Evolutionary conservation across 2,113 vertebrate species (phyloP), one percentile per base, ranked within the genome.

Genomic region (Nansenia antarctica): DNA sequence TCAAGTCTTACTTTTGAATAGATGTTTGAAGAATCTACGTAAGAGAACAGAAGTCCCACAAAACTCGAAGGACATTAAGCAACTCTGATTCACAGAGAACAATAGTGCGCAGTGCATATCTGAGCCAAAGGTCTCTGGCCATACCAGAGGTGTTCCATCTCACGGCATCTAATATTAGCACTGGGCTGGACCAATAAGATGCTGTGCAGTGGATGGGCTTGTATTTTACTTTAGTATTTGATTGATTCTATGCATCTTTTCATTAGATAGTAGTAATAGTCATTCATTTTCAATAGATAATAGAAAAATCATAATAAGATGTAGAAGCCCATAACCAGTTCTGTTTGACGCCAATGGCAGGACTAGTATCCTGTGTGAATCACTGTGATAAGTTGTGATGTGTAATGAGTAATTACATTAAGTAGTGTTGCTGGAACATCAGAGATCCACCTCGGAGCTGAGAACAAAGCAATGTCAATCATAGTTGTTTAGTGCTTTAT

Each of bases 401-500:
- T n/a, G n/a, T n/a, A n/a, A n/a, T n/a, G n/a, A n/a, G n/a, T n/a
- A n/a, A 18, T 42, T 15, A 18, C 39, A 1, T 42, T 42, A 15
- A 42, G 14, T 3, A 15, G 14, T 42, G 12, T 42, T 42, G 26
- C 69, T 27, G 12, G 58, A 4, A 58, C 39, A 39, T 70, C 61
- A 32, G 2, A 49, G 22, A 15, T 65, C 64, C 62, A 72, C 26
- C 26, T 53, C 29, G 24, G 32, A 72, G 52, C 37, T 49, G 42
- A 62, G 34, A 72, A 59, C 55, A 73, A 77, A 74, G 58, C 49
- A 34, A 35, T 7, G 35, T 37, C 77, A 66, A 80, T 55, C 54
- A 67, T 64, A 3, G 31, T 58, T n/a, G n/a, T n/a, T n/a, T n/a
- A n/a, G 1, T n/a, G 69, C 64, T 72, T 73, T 75, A 73, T 81